phyloP scores from a whole-genome alignment of 2,888 invertebrate genomes.

The Lasioglossum figueresi region DNA sequence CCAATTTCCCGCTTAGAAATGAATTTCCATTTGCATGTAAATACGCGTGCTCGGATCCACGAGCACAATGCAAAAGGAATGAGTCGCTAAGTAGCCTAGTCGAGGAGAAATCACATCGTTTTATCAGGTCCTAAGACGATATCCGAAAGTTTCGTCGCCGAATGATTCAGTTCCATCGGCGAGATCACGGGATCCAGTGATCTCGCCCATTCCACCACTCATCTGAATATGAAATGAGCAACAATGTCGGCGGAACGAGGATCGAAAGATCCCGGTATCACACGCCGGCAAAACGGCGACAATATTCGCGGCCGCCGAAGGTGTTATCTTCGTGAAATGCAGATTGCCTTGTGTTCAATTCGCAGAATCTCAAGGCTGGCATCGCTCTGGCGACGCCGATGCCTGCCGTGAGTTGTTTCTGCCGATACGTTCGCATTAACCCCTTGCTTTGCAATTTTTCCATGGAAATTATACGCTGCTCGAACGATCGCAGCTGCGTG shows the following conservation, averaged over 20 bases:
- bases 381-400: conserved; percentile 35
- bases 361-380: conserved; percentile 75
- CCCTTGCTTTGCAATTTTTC: background rate
- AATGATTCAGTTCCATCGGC: background rate
- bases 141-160: background rate
- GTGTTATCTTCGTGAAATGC: conserved; percentile 77
- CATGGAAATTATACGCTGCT: background rate
- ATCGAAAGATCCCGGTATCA: conserved; percentile 4
- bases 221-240: background rate
- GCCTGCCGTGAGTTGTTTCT: conserved; percentile 30
- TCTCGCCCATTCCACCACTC: background rate
- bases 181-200: background rate
- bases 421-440: conserved; percentile 25
- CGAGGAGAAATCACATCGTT: background rate
- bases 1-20: background rate
- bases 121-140: background rate
- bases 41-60: background rate
- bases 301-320: conserved; percentile 47
- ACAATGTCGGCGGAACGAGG: background rate
- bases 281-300: conserved; percentile 32
- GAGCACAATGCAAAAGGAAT: background rate
- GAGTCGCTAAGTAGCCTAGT: background rate
- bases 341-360: conserved; percentile 79
- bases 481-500: background rate
- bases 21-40: background rate